These are phyloP conservation scores for Oreonectes daqikongensis DNA, from an alignment of 2,797 vertebrate species.

Conservation along the genomic window DNA sequence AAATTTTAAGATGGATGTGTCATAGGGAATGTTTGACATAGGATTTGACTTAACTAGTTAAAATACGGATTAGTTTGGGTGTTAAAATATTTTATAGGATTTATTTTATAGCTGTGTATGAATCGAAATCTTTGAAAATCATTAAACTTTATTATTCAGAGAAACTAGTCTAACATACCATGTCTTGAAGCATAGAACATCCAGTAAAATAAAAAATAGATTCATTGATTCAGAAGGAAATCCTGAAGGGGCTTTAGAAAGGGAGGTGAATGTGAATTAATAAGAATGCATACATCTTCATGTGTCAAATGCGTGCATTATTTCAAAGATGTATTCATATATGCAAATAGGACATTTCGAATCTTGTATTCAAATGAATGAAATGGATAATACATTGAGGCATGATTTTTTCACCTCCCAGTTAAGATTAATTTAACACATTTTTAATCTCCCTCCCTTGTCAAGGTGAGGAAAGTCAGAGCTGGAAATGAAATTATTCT, in stretches of 20 bases:
- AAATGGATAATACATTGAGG: constrained; percentile 22
- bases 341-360: constrained; percentile 46
- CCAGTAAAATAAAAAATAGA: not conserved
- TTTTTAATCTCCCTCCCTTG: constrained; percentile 40
- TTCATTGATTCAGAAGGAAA: constrained; percentile 8
- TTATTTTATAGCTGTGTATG: too few relatives aligned
- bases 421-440: constrained; percentile 35
- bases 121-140: not conserved
- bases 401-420: not conserved
- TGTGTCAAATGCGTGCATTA: constrained; percentile 19
- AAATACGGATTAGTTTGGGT: not conserved
- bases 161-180: not conserved
- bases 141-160: not conserved
- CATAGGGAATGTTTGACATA: not conserved
- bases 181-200: not conserved
- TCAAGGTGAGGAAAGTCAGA: constrained; percentile 32
- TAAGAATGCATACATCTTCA: constrained; percentile 26
- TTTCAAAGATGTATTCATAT: constrained; percentile 44
- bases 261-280: not conserved
- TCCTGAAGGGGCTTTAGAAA: not conserved
- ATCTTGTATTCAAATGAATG: constrained; percentile 35
- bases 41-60: not conserved
- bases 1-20: not conserved
- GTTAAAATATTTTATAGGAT: too few relatives aligned
- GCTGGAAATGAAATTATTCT: constrained; percentile 1